Evolutionary conservation across 2,113 vertebrate genomes (phyloP).

Genomic region (Myiagra hebetior): DNA sequence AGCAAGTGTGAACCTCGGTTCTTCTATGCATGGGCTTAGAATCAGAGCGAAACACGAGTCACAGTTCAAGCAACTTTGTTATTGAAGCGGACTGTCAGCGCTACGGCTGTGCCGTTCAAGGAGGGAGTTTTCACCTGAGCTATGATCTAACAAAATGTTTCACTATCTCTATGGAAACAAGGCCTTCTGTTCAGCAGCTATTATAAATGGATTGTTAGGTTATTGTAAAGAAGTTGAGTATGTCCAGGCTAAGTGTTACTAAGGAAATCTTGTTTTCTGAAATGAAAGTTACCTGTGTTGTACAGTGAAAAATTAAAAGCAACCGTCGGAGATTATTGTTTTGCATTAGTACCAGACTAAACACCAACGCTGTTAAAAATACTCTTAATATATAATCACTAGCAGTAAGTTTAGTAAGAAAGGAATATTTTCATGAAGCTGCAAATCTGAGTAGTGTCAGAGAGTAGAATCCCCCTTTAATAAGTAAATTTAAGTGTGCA

Average conservation of each 20-base stretch:
- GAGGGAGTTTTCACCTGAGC: conserved; percentile 41
- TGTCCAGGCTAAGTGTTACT: conserved; percentile 71
- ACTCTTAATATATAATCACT: background rate
- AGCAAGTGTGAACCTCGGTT: accelerated
- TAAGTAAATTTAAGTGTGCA: background rate
- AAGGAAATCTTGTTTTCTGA: conserved; percentile 75
- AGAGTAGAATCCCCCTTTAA: background rate
- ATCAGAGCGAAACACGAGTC: background rate
- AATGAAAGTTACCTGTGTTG: conserved; percentile 71
- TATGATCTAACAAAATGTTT: conserved; percentile 65
- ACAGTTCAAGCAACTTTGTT: background rate
- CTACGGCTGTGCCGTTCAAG: background rate
- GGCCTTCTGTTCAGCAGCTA: conserved; percentile 50
- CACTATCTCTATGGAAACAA: conserved; percentile 66
- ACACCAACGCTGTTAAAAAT: background rate
- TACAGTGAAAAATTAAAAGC: conserved; percentile 67
- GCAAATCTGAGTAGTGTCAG: background rate
- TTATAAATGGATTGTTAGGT: conserved; percentile 64
- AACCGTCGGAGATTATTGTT: conserved; percentile 56
- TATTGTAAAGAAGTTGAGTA: conserved; percentile 54
- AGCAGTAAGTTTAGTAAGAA: background rate
- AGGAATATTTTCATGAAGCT: background rate
- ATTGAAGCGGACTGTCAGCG: background rate
- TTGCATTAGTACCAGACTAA: conserved; percentile 18
- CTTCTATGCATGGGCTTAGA: background rate